Evolutionary conservation across 2,797 vertebrate species (phyloP).

Genomic region (Mormyrops attenuatus): DNA sequence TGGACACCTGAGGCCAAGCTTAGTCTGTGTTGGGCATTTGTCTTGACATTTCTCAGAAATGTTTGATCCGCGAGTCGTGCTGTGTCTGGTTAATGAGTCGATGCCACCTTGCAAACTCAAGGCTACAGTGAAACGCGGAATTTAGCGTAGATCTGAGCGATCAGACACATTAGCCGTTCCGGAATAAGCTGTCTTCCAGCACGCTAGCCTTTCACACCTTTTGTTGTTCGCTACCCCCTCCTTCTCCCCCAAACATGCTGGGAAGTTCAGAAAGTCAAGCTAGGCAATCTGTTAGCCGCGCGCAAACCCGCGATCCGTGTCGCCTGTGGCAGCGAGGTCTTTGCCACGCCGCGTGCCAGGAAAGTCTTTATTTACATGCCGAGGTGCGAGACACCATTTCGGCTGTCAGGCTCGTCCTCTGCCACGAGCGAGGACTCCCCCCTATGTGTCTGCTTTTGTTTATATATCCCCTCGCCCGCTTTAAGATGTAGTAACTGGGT

Average conservation of each 20-base stretch:
- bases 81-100: neutral
- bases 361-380: slow-evolving; percentile 55
- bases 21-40: neutral
- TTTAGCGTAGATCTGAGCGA: slow-evolving; percentile 79
- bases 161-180: slow-evolving; percentile 81
- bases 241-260: slow-evolving; percentile 72
- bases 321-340: slow-evolving; percentile 53
- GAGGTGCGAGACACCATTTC: slow-evolving; percentile 56
- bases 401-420: slow-evolving; percentile 47
- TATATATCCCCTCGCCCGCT: slow-evolving; percentile 36
- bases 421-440: slow-evolving; percentile 31
- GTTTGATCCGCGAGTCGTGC: neutral
- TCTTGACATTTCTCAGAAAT: neutral
- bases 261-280: slow-evolving; percentile 81
- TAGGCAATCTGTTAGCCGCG: slow-evolving; percentile 71
- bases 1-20: neutral
- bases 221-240: slow-evolving; percentile 78
- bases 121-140: neutral
- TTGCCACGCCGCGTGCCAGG: slow-evolving; percentile 47
- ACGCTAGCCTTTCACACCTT: slow-evolving; percentile 94
- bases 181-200: slow-evolving; percentile 91
- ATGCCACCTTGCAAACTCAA: neutral
- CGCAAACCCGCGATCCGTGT: slow-evolving; percentile 58
- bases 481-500: slow-evolving; percentile 58
- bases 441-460: slow-evolving; percentile 23